phyloP scores from a whole-genome alignment of 2,797 vertebrate species.

The Clamator glandarius region DNA sequence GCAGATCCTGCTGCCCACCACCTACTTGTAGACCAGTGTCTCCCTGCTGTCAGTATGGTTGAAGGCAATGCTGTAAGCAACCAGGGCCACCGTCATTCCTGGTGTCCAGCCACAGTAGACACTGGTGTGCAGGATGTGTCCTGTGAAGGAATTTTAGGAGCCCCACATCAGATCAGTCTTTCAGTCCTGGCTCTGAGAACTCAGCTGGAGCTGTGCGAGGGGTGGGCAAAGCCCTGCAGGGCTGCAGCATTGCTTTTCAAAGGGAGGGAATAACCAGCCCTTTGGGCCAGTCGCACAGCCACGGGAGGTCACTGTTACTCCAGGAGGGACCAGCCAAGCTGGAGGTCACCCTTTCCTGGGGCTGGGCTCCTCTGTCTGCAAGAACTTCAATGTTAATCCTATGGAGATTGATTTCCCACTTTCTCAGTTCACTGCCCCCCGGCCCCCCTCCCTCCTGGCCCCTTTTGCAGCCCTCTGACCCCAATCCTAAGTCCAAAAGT shows the following conservation, averaged over 20 bases:
- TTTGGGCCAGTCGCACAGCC: neutral
- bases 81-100: rapidly evolving
- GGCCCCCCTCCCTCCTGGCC: too few relatives aligned
- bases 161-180: neutral
- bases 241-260: neutral
- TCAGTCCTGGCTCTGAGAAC: neutral
- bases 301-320: slow-evolving; percentile 77
- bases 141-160: neutral
- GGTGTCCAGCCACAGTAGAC: neutral
- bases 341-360: neutral
- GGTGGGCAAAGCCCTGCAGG: neutral
- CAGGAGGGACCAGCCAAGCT: neutral
- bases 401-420: neutral
- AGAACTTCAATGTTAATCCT: neutral
- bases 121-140: neutral
- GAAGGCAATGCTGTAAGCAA: neutral
- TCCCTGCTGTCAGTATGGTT: neutral
- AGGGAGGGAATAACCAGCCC: rapidly evolving
- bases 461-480: neutral
- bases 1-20: neutral
- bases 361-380: neutral
- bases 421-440: neutral
- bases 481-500: neutral
- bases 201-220: rapidly evolving
- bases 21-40: neutral